Evolutionary conservation across 2,797 vertebrate species (phyloP).

Genomic region (Botia almorhae): DNA sequence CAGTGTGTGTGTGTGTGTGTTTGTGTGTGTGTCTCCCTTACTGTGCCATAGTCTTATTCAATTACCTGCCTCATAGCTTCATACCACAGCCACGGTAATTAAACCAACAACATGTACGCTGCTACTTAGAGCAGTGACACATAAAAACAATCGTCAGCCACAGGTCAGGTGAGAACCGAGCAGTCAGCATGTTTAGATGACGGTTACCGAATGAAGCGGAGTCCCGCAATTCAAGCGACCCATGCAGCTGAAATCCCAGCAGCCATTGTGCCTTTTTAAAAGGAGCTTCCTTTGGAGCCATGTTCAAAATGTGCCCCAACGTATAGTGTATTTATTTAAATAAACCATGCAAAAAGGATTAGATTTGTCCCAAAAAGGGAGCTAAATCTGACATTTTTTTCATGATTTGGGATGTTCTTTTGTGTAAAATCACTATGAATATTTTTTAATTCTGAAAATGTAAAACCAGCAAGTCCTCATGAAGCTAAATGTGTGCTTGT

Average conservation of each 20-base stretch:
- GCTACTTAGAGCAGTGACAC: neutral
- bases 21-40: neutral
- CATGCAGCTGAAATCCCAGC: constrained; percentile 1
- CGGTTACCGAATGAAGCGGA: neutral
- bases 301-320: too few species aligned
- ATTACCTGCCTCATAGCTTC: constrained; percentile 28
- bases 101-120: constrained; percentile 27
- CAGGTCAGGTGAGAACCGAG: neutral
- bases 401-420: too few species aligned
- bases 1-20: neutral
- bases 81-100: neutral
- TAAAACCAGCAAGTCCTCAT: too few species aligned
- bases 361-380: too few species aligned
- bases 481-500: too few species aligned
- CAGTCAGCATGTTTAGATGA: constrained; percentile 8
- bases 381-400: too few species aligned
- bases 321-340: too few species aligned
- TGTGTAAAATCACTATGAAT: too few species aligned
- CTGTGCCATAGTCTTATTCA: constrained; percentile 42
- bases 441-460: too few species aligned
- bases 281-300: too few species aligned
- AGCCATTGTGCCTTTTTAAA: too few species aligned
- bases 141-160: neutral
- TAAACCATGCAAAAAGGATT: too few species aligned
- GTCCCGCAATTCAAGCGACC: neutral